Evolutionary conservation across 2,797 vertebrate genomes (phyloP).

Genomic region (Enteromius afrohamiltoni): DNA sequence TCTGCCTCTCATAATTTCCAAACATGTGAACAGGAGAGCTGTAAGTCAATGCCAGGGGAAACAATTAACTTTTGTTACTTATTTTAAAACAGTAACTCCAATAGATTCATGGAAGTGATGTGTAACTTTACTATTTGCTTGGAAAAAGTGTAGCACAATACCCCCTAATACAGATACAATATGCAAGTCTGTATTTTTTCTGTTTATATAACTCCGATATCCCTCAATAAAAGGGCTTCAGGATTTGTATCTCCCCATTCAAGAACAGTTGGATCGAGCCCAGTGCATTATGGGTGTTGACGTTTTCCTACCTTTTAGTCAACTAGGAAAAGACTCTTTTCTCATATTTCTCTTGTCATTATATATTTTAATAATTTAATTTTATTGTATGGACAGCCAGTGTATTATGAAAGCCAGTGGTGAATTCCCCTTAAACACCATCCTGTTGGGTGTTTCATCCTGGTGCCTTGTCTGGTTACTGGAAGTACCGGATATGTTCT

Average conservation of each 20-base stretch:
- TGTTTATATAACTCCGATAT: background rate
- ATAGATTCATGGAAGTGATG: background rate
- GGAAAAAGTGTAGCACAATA: background rate
- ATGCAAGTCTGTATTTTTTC: background rate
- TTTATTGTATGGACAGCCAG: background rate
- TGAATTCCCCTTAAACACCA: background rate
- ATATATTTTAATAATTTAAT: background rate
- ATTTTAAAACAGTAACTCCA: background rate
- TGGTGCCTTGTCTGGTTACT: background rate
- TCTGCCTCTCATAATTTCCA: too few species aligned
- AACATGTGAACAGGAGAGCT: too few species aligned
- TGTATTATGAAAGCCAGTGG: background rate
- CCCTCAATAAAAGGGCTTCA: background rate
- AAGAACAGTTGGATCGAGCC: background rate
- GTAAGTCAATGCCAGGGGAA: too few species aligned
- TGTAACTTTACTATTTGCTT: background rate
- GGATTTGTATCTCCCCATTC: background rate
- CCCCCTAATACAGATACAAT: too few species aligned
- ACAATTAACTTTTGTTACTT: background rate
- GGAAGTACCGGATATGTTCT: constrained; percentile 17
- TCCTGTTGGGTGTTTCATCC: background rate
- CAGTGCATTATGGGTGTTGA: background rate
- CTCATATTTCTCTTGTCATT: background rate
- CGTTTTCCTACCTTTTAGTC: background rate
- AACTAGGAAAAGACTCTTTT: background rate